Percentiles rank a stretch among this genome's conserved stretches.
Evolutionary conservation across 2,888 invertebrate genomes (phyloP).

Genomic region (Agonopterix subpropinquella): DNA sequence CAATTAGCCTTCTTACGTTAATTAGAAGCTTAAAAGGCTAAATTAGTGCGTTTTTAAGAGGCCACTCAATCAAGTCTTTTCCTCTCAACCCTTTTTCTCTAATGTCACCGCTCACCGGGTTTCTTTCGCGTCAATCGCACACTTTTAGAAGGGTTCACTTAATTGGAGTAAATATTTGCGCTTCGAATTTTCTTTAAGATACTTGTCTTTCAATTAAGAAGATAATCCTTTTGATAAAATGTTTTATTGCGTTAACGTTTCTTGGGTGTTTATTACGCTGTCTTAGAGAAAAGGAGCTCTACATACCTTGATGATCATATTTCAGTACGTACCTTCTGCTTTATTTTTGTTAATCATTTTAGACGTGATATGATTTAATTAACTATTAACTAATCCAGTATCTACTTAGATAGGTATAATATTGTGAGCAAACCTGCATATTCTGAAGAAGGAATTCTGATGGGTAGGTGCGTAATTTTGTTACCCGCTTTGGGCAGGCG

Average conservation of each 20-base stretch:
- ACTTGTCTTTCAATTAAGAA: conserved; percentile 34
- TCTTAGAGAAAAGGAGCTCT: no score
- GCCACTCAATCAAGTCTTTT: conserved; percentile 44
- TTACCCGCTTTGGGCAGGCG: no score
- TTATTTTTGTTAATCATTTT: no score
- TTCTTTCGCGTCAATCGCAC: conserved; percentile 61
- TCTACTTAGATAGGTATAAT: no score
- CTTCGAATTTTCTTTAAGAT: conserved; percentile 51
- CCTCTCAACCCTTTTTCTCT: conserved; percentile 56
- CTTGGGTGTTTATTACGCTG: background rate
- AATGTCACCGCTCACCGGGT: conserved; percentile 40
- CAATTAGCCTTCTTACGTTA: conserved; percentile 44
- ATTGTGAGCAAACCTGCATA: no score
- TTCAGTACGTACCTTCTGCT: no score
- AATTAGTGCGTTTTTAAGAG: conserved; percentile 33
- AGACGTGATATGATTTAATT: no score
- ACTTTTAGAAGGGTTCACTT: conserved; percentile 29
- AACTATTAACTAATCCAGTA: no score
- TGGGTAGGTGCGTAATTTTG: no score
- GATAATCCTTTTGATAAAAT: conserved; percentile 23
- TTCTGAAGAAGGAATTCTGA: no score
- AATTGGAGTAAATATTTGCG: conserved; percentile 71
- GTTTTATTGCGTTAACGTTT: background rate
- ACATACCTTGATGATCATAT: no score
- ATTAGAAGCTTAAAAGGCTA: conserved; percentile 53